Conservation (phyloP, 2,797 vertebrate genomes). For the Buceros bicornis region DNA sequence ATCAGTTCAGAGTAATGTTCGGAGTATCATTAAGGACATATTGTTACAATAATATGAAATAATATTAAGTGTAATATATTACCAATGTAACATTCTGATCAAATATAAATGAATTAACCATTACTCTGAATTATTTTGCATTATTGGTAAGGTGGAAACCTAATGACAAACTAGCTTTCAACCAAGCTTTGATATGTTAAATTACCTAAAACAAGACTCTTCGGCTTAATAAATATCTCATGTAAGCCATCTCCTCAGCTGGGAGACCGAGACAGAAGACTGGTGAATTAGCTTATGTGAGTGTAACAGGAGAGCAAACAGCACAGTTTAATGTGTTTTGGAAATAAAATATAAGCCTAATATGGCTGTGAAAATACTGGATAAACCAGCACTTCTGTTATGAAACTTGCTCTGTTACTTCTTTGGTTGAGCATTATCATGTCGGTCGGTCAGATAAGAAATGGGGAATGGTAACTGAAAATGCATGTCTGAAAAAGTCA, state of each 20-base stretch:
- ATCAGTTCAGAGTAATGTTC: background rate
- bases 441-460: background rate
- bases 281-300: background rate
- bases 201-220: constrained; percentile 38
- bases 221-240: constrained; percentile 22
- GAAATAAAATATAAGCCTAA: background rate
- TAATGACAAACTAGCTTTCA: constrained; percentile 16
- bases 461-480: background rate
- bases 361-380: background rate
- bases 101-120: constrained; percentile 16
- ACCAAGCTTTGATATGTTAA: constrained; percentile 36
- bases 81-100: background rate
- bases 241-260: background rate
- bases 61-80: background rate
- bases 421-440: background rate
- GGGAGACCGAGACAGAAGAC: background rate
- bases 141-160: background rate
- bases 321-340: background rate
- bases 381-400: background rate
- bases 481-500: background rate
- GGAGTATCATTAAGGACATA: background rate
- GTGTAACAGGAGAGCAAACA: background rate
- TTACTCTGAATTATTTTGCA: constrained; percentile 12
- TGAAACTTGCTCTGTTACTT: background rate
- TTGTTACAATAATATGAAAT: background rate